These are phyloP conservation scores for Drosophila tanythrix DNA, from an alignment of 2,888 invertebrate species.

Conservation along the genomic window DNA sequence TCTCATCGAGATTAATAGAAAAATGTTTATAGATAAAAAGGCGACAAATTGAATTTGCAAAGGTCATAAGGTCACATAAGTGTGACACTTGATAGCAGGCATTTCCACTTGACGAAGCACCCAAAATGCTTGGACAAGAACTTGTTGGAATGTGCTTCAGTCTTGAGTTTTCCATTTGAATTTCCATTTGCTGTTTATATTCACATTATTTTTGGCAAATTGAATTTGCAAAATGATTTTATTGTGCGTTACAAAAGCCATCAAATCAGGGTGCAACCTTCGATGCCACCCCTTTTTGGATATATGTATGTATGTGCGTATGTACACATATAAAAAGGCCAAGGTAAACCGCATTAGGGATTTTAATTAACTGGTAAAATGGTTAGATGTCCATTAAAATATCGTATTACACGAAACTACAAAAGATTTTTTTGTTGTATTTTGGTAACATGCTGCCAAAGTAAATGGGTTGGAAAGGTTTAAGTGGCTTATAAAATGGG, in stretches of 20 bases:
- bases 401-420: slow-evolving; percentile 72
- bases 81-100: slow-evolving; percentile 81
- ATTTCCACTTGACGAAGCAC: slow-evolving; percentile 59
- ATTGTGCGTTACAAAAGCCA: slow-evolving; percentile 69
- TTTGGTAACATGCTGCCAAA: not conserved
- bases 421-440: slow-evolving; percentile 9
- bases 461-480: slow-evolving; percentile 55
- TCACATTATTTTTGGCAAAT: slow-evolving; percentile 69
- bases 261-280: slow-evolving; percentile 31
- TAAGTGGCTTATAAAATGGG: slow-evolving; percentile 48
- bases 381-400: slow-evolving; percentile 81
- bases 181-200: slow-evolving; percentile 56
- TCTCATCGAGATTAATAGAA: slow-evolving; percentile 75
- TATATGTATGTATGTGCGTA: not conserved
- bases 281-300: slow-evolving; percentile 55
- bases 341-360: slow-evolving; percentile 72
- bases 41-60: slow-evolving; percentile 83
- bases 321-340: slow-evolving; percentile 3
- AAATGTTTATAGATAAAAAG: slow-evolving; percentile 83
- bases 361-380: slow-evolving; percentile 72
- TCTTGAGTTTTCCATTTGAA: slow-evolving; percentile 50
- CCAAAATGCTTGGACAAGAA: slow-evolving; percentile 32
- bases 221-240: slow-evolving; percentile 73
- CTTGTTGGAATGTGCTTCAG: slow-evolving; percentile 59
- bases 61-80: slow-evolving; percentile 80